Conservation (phyloP, 2,888 invertebrate species). For the Pristionchus japonicus region DNA sequence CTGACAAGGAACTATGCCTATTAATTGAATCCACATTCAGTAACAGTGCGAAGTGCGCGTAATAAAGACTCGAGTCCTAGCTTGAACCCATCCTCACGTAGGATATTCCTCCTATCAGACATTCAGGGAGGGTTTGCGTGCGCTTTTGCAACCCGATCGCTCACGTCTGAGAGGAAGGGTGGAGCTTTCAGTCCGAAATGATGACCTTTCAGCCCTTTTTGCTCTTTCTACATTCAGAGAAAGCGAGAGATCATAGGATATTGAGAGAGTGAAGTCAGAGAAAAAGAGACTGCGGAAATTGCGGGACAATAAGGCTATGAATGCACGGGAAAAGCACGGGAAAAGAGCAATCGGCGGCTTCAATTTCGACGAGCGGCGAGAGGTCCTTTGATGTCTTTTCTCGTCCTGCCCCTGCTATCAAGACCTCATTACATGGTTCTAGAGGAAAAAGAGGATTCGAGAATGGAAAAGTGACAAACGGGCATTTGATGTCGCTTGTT, state of each 20-base stretch:
- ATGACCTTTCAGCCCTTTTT: no score
- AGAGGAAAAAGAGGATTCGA: not conserved
- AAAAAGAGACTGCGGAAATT: not conserved
- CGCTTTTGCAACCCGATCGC: not conserved
- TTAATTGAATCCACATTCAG: no score
- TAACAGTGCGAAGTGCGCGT: no score
- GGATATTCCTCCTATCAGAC: not conserved
- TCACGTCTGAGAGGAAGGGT: not conserved
- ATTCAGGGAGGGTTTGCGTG: not conserved
- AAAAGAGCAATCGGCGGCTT: slow-evolving; percentile 17
- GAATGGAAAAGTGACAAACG: not conserved
- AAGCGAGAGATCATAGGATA: not conserved
- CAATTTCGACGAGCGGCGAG: slow-evolving; percentile 1
- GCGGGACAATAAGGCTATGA: not conserved
- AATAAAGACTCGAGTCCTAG: no score
- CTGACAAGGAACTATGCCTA: no score
- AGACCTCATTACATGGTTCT: slow-evolving; percentile 11
- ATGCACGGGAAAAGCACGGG: not conserved
- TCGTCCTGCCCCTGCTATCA: not conserved
- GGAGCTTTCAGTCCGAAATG: not conserved
- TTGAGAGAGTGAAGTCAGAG: not conserved
- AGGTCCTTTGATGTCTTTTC: not conserved
- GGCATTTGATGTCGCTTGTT: not conserved
- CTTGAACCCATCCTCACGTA: not conserved
- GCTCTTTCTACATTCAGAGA: no score